phyloP scores from a whole-genome alignment of 2,113 vertebrate species.

The Tenebrosternarchus preto region DNA sequence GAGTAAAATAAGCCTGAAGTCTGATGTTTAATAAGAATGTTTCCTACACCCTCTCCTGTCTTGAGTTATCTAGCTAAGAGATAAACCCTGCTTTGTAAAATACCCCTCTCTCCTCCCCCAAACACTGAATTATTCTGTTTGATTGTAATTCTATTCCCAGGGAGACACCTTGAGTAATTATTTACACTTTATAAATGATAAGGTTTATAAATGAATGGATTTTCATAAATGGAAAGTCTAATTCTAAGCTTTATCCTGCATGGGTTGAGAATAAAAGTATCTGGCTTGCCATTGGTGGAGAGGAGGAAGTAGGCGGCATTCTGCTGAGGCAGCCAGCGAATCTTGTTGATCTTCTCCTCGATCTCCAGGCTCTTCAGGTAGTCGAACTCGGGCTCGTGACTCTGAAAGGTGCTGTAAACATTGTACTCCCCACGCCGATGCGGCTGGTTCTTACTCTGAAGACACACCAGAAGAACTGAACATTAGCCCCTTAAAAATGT shows the following conservation, averaged over 20 bases:
- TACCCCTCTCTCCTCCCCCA: too few species aligned
- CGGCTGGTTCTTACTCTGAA: slow-evolving; percentile 87
- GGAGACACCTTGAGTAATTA: neutral
- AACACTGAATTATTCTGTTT: too few species aligned
- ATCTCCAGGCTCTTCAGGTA: slow-evolving; percentile 93
- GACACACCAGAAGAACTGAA: neutral
- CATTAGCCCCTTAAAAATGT: too few species aligned
- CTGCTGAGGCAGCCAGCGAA: slow-evolving; percentile 90
- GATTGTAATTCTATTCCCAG: neutral
- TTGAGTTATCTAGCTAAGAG: too few species aligned
- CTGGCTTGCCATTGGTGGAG: slow-evolving; percentile 82
- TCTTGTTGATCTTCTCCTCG: slow-evolving; percentile 93
- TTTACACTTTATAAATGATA: neutral
- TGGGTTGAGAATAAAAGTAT: neutral
- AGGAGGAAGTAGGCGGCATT: slow-evolving; percentile 89
- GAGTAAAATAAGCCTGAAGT: too few species aligned
- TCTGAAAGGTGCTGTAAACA: slow-evolving; percentile 96
- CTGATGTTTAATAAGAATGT: too few species aligned
- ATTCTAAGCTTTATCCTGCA: neutral
- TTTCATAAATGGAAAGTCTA: neutral
- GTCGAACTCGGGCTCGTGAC: slow-evolving; percentile 91
- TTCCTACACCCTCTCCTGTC: too few species aligned
- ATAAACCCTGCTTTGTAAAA: too few species aligned
- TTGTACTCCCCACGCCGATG: slow-evolving; percentile 89
- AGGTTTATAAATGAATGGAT: neutral